Base-by-base conservation (phyloP, 2,888 invertebrate species). In the Aphodius granarius region DNA sequence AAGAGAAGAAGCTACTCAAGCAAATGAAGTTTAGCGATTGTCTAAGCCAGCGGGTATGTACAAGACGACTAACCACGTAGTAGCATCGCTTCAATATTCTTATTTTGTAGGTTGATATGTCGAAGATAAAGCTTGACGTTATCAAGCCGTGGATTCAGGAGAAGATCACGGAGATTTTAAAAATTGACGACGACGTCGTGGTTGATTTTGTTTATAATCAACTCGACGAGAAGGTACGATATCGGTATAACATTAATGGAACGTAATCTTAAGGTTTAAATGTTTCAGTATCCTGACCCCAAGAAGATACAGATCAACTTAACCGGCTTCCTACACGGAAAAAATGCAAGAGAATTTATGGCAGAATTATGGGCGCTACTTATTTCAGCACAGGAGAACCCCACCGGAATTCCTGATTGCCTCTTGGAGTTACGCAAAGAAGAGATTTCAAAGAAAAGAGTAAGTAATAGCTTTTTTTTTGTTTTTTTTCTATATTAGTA, bases 281-380 rank as follows among this genome's bases (percentile, higher is more conserved):
- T 17, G 18, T 90, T 89, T 86, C 89, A 96, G 95, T 95, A 93
- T 89, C 98, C 98, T 73, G 97, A 98, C 89, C 97, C 98, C 71
- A 96, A 97, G 88, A 96, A 97, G 89, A 99, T 99, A 94, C 99
- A 99, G 92, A 99, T 99, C 85, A 99, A 99, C 89, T 90, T 99
- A 88, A 99, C 99, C 68, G 99, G 99, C 70, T 99, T 99, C 88
- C 90, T 99, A 78, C 99, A 99, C 86, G 98, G 98, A 13, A 97
- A 97, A 87, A 97, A 98, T 88, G 98, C 99, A 17, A 91, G 99
- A 64, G 94, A 96, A 82, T 99, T 99, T 88, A 97, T 99, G 95
- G 95, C 95, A 3, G 99, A 99, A 87, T 89, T 99, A 73, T 99
- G 99, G 99, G 94, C 95, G 79, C 88, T 98, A 81, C 89, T 99